Evolutionary conservation across 2,797 vertebrate species (phyloP).

Genomic region (Leucoraja ocellata): DNA sequence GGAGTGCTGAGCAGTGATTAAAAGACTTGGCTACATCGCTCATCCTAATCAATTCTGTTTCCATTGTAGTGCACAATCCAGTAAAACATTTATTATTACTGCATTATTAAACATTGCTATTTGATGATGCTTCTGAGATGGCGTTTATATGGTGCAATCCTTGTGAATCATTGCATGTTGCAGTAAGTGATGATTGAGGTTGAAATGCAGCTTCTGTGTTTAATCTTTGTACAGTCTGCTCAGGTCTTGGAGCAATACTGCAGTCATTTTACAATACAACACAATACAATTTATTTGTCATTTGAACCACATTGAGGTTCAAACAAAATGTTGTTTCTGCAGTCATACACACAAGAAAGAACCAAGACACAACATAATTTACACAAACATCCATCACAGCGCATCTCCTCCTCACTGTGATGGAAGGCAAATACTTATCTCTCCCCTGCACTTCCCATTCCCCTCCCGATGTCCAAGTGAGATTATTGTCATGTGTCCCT

Average conservation of each 20-base stretch:
- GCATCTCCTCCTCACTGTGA: too few species aligned
- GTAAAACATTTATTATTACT: background rate
- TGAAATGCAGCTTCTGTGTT: background rate
- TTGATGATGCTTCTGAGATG: background rate
- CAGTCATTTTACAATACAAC: background rate
- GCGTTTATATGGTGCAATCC: background rate
- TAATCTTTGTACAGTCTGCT: background rate
- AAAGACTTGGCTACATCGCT: background rate
- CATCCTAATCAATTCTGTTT: background rate
- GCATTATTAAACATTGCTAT: conserved; percentile 3
- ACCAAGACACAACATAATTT: too few species aligned
- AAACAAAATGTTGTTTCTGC: too few species aligned
- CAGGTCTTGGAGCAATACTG: background rate
- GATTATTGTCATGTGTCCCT: too few species aligned
- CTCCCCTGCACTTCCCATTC: too few species aligned
- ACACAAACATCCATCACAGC: too few species aligned
- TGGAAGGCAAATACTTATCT: too few species aligned
- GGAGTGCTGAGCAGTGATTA: background rate
- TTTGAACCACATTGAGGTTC: too few species aligned
- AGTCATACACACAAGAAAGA: too few species aligned
- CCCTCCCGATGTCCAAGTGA: too few species aligned
- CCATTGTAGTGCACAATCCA: background rate
- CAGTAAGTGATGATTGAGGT: background rate
- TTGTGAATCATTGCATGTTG: background rate
- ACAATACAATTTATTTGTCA: too few species aligned